Evolutionary conservation across 2,113 vertebrate species (phyloP).

Genomic region (Aythya baeri): DNA sequence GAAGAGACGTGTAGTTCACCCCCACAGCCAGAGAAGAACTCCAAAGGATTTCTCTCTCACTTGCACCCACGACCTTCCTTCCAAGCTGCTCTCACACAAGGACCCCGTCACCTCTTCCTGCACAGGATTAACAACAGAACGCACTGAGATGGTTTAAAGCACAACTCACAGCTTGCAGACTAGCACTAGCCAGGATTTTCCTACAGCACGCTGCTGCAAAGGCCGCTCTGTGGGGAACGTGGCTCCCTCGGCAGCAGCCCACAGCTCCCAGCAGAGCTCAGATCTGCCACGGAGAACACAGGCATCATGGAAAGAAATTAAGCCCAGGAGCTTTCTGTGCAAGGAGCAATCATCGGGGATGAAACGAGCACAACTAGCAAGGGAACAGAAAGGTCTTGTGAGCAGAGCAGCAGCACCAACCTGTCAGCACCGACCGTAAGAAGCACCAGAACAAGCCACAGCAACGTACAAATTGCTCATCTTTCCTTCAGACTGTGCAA

Average conservation of each 20-base stretch:
- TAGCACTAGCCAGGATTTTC: not conserved
- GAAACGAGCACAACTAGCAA: rapidly evolving
- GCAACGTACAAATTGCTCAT: rapidly evolving
- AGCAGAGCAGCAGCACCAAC: not conserved
- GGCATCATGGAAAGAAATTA: not conserved
- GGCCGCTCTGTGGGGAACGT: not conserved
- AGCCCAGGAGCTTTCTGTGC: not conserved
- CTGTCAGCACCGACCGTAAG: not conserved
- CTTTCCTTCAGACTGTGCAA: not conserved
- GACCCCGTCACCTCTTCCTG: not conserved
- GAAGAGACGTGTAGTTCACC: not conserved
- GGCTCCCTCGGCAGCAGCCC: not conserved
- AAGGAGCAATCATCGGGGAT: not conserved
- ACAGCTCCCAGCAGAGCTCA: not conserved
- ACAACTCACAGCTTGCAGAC: not conserved
- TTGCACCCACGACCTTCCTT: not conserved
- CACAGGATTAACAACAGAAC: not conserved
- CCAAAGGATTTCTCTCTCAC: not conserved
- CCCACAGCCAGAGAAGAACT: not conserved
- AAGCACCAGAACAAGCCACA: not conserved
- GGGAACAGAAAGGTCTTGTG: not conserved
- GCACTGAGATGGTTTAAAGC: not conserved
- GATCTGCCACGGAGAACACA: not conserved
- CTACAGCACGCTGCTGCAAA: not conserved
- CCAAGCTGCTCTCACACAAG: not conserved